Base-by-base conservation (phyloP, 2,113 vertebrate genomes). In the Ornithorhynchus anatinus region DNA sequence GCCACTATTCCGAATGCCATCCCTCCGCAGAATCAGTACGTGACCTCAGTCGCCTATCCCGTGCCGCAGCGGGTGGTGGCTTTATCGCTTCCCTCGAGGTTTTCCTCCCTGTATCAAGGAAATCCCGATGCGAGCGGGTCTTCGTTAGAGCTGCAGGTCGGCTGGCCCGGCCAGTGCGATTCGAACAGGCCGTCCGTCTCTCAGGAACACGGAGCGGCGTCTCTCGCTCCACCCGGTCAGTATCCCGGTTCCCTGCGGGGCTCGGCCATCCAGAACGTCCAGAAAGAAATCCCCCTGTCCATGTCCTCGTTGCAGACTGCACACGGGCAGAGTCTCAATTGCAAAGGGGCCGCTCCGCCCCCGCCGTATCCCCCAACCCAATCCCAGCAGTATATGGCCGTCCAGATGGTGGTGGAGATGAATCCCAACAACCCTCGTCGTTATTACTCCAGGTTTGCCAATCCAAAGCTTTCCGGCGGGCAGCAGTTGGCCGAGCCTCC, bases 401-500 rank as follows among this genome's bases (percentile, higher is more conserved):
- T 19, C 59, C 89, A 82, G 8, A 32, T 64, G 38, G 65, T 59
- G 37, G 63, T 53, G 37, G 84, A 87, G 75, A 58, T 10, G 79
- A 20, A 39, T 51, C 62, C 51, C 5, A 14, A 59, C 17, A 80
- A 40, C 53, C 69, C 59, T 61, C 59, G 81, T 53, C 67, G 23
- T 52, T 79, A 80, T 31, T 59, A 81, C 54, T 84, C 73, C 35
- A 84, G 77, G 31, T 69, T 67, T 13, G 19, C 52, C 54, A 63
- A 27, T 23, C 88, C 59, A 0, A 37, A 88, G 62, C 70, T 79
- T 36, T 44, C 75, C 23, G 52, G 25, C n/a, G 3, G 69, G 31
- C 76, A 37, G 13, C 79, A 69, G 32, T 13, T 61, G 58, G 14
- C 60, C 51, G 84, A 80, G 61, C 85, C 44, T 10, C 5, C 61